phyloP scores from a whole-genome alignment of 2,113 vertebrate genomes.

The Uria lomvia region DNA sequence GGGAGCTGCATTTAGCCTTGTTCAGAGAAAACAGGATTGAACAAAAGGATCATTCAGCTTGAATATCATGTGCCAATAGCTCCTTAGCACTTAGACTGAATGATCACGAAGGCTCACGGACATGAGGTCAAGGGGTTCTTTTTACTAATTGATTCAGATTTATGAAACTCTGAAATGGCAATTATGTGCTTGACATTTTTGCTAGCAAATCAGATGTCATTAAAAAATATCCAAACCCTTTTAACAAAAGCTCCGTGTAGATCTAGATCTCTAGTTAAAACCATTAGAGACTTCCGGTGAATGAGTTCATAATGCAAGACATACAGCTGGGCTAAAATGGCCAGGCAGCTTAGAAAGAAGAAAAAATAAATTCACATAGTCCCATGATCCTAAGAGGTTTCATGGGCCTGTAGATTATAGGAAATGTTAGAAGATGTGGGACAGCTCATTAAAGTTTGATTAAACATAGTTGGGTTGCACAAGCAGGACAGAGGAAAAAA shows the following conservation, averaged over 20 bases:
- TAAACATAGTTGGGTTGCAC: neutral
- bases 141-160: constrained; percentile 58
- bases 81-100: constrained; percentile 12
- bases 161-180: constrained; percentile 56
- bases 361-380: neutral
- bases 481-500: neutral
- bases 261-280: neutral
- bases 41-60: constrained; percentile 39
- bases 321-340: neutral
- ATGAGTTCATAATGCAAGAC: neutral
- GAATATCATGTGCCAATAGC: constrained; percentile 31
- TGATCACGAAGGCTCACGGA: constrained; percentile 23
- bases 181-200: constrained; percentile 62
- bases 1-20: constrained; percentile 48
- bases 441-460: neutral
- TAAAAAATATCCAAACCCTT: constrained; percentile 16
- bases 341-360: neutral
- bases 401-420: neutral
- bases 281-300: neutral
- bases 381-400: neutral
- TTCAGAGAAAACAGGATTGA: neutral
- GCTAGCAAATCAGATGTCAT: constrained; percentile 29
- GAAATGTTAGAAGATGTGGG: neutral
- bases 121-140: constrained; percentile 38
- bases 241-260: neutral